Conservation (phyloP, 2,113 vertebrate species). For the Orientallactaga bullata region DNA sequence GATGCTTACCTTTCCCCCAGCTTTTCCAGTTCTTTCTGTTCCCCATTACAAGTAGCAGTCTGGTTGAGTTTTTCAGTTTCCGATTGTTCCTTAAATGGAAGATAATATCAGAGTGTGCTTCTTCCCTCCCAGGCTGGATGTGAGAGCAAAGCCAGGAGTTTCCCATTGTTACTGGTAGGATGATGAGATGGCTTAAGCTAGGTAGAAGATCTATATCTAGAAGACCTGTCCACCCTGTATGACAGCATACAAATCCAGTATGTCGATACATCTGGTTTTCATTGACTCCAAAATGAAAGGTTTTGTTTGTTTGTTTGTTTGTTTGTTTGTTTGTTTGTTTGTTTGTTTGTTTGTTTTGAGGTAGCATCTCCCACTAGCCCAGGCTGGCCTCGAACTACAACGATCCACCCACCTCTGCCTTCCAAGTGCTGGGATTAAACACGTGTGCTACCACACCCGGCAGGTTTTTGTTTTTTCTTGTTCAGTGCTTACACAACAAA, state of each 20-base stretch:
- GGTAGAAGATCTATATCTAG: not conserved
- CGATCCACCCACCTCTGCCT: too few relatives aligned
- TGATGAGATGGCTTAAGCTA: not conserved
- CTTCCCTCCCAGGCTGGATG: not conserved
- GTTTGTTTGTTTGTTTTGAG: too few relatives aligned
- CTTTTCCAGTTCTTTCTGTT: not conserved
- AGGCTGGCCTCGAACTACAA: too few relatives aligned
- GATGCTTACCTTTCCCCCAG: not conserved
- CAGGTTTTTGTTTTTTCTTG: not conserved
- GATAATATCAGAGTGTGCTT: not conserved
- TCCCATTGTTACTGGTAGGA: not conserved
- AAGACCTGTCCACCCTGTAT: not conserved
- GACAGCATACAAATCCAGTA: not conserved
- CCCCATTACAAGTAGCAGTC: not conserved
- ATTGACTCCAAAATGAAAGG: constrained; percentile 3
- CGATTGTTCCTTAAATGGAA: not conserved
- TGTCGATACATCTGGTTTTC: not conserved
- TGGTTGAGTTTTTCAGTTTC: not conserved
- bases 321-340: too few relatives aligned
- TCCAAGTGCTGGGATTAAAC: too few relatives aligned
- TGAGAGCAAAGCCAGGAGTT: not conserved
- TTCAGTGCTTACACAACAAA: not conserved
- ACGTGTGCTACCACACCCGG: too few relatives aligned
- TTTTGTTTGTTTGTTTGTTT: too few relatives aligned
- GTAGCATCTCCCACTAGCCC: too few relatives aligned